Percentiles rank a stretch among this genome's conserved stretches.
Evolutionary conservation across 2,888 invertebrate genomes (phyloP).

Genomic region (Tachina lurida): DNA sequence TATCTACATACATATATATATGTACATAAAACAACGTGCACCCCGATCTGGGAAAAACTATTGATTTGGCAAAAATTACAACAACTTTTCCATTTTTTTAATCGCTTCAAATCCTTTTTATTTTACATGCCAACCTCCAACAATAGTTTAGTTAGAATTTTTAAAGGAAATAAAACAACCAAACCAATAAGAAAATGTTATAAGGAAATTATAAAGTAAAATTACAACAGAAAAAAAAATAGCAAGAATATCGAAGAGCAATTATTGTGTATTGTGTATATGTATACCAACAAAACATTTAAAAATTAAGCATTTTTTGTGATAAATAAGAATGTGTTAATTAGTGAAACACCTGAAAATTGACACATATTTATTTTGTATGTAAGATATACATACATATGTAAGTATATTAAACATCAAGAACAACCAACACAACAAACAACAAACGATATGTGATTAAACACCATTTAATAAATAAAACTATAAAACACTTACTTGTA

Average conservation of each 20-base stretch:
- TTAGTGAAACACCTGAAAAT: slow-evolving; percentile 44
- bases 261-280: slow-evolving; percentile 36
- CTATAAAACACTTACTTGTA: slow-evolving; percentile 54
- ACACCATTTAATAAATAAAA: slow-evolving; percentile 56
- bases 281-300: slow-evolving; percentile 52
- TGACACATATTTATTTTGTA: slow-evolving; percentile 43
- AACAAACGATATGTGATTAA: slow-evolving; percentile 69
- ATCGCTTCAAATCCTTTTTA: slow-evolving; percentile 32
- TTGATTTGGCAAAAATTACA: background rate
- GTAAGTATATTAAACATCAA: slow-evolving; percentile 46
- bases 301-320: slow-evolving; percentile 65
- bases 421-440: slow-evolving; percentile 56
- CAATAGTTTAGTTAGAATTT: slow-evolving; percentile 59
- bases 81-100: background rate
- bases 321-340: slow-evolving; percentile 64
- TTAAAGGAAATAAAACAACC: slow-evolving; percentile 11
- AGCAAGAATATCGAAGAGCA: slow-evolving; percentile 25
- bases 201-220: slow-evolving; percentile 37
- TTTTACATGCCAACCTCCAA: slow-evolving; percentile 10
- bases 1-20: too few species aligned
- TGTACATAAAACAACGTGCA: too few species aligned
- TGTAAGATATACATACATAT: slow-evolving; percentile 54
- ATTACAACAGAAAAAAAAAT: slow-evolving; percentile 9
- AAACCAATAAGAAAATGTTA: slow-evolving; percentile 46
- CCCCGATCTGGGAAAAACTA: too few species aligned